A percentile compares a stretch with the other conserved stretches of the same genome.
phyloP scores from a whole-genome alignment of 2,797 vertebrate genomes.

The Lepilemur septentrionalis region DNA sequence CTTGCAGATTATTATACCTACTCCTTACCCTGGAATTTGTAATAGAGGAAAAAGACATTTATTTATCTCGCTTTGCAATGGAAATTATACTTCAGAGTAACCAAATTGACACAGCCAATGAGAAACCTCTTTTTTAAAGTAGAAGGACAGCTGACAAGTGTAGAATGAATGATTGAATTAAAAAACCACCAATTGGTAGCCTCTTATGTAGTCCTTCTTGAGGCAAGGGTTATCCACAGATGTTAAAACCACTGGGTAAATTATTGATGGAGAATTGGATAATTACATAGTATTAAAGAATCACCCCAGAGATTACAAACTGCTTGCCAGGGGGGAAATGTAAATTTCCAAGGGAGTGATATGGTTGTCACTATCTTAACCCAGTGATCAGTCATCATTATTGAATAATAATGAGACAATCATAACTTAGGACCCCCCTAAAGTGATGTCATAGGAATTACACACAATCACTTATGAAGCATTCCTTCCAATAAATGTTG shows the following conservation, averaged over 20 bases:
- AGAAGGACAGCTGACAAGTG: neutral
- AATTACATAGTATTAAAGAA: neutral
- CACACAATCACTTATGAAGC: neutral
- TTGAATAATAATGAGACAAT: neutral
- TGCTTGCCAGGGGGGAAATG: neutral
- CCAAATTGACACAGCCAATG: neutral
- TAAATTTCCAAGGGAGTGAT: neutral
- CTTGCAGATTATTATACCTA: neutral
- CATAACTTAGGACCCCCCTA: neutral
- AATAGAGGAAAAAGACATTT: constrained; percentile 12
- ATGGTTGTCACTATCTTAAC: neutral
- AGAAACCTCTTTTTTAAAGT: constrained; percentile 35
- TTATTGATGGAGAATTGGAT: neutral
- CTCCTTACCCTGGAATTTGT: constrained; percentile 24
- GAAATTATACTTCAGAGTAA: constrained; percentile 39
- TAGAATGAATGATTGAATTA: neutral
- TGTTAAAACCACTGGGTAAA: constrained; percentile 5
- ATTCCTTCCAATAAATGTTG: neutral
- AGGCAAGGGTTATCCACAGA: constrained; percentile 17
- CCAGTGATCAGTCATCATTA: neutral
- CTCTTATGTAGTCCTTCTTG: neutral
- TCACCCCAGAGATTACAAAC: neutral
- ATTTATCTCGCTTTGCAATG: neutral
- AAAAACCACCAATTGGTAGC: neutral
- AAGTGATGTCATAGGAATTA: neutral